A percentile compares a stretch with the other conserved stretches of the same genome.
Evolutionary conservation across 2,888 invertebrate species (phyloP).

Genomic region (Odontocerum albicorne): DNA sequence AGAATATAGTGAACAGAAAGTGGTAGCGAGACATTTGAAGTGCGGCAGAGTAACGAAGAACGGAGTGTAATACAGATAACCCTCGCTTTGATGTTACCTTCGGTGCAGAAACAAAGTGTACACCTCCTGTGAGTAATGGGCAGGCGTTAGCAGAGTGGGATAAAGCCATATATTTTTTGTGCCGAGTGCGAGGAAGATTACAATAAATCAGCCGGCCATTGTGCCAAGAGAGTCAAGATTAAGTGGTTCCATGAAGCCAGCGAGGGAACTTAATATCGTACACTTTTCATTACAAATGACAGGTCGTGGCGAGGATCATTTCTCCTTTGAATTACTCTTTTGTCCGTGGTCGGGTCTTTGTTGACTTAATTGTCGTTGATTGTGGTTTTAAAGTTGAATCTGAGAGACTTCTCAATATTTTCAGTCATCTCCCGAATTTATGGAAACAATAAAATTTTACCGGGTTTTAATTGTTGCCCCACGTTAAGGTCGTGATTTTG

Average conservation of each 20-base stretch:
- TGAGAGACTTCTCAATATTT: not conserved
- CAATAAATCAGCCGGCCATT: conserved; percentile 29
- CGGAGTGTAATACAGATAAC: too few species aligned
- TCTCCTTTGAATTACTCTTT: conserved; percentile 7
- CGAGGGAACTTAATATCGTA: conserved; percentile 24
- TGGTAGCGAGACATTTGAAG: too few species aligned
- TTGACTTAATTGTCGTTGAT: not conserved
- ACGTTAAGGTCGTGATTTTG: too few species aligned
- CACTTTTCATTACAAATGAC: conserved; percentile 25
- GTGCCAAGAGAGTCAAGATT: conserved; percentile 23
- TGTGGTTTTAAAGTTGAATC: not conserved
- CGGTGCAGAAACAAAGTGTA: too few species aligned
- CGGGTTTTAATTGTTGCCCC: too few species aligned
- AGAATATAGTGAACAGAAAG: too few species aligned
- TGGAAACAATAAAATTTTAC: too few species aligned
- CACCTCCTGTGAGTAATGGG: conserved; percentile 23
- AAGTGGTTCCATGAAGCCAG: conserved; percentile 23
- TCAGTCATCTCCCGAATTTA: too few species aligned
- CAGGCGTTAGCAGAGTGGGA: conserved; percentile 24
- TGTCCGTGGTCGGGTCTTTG: not conserved
- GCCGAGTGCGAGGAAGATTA: conserved; percentile 26
- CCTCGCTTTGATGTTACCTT: too few species aligned
- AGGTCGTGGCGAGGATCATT: conserved; percentile 14
- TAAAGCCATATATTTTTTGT: conserved; percentile 29
- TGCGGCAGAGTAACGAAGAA: too few species aligned